These are phyloP conservation scores for Ceyx erithaca DNA, from an alignment of 2,797 vertebrate genomes.

Conservation along the genomic window DNA sequence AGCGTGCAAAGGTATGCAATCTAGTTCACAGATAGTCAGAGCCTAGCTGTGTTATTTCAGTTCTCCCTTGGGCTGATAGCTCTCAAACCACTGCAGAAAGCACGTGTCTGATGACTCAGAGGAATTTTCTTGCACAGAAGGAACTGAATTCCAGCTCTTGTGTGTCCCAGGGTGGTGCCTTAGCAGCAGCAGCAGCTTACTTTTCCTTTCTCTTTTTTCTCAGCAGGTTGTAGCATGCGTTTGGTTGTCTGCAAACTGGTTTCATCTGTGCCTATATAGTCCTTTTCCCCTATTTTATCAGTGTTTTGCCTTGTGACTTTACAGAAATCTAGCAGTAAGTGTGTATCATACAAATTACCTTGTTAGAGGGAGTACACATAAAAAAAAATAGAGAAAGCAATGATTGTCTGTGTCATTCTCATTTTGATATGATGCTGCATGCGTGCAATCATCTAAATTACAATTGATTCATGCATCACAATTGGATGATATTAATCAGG, in stretches of 20 bases:
- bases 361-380: background rate
- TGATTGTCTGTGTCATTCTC: constrained; percentile 62
- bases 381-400: background rate
- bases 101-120: background rate
- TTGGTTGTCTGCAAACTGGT: background rate
- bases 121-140: background rate
- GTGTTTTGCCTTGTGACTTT: background rate
- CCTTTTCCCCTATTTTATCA: rapidly evolving
- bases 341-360: background rate
- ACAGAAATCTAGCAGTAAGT: background rate
- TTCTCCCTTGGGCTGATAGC: background rate
- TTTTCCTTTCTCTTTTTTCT: constrained; percentile 45
- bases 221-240: background rate
- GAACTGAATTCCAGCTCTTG: background rate
- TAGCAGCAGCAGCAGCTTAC: background rate
- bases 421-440: constrained; percentile 16
- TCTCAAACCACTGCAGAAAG: background rate
- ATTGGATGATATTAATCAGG: constrained; percentile 59
- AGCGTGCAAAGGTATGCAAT: background rate
- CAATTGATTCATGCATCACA: constrained; percentile 60
- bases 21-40: background rate
- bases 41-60: background rate
- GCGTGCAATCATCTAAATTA: constrained; percentile 58
- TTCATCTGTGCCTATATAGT: background rate
- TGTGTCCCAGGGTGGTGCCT: background rate